These are phyloP conservation scores for Rachycentron canadum DNA, from an alignment of 2,797 vertebrate species.

Conservation along the genomic window DNA sequence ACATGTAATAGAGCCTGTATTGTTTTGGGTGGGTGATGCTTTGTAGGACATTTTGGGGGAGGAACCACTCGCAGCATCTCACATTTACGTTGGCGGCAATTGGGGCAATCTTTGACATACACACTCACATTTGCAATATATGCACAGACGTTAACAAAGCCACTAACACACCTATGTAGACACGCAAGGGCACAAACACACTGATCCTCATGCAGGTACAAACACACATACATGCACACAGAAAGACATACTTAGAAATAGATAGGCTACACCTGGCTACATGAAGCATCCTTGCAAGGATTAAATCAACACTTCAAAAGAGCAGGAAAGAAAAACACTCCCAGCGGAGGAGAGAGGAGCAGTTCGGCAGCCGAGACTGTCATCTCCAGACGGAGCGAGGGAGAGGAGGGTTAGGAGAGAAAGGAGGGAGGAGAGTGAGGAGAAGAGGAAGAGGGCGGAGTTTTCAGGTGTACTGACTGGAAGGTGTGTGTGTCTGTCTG, in stretches of 20 bases:
- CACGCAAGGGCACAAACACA: slow-evolving; percentile 51
- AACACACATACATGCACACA: slow-evolving; percentile 54
- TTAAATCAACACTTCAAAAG: slow-evolving; percentile 89
- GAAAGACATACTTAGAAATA: slow-evolving; percentile 70
- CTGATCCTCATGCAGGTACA: slow-evolving; percentile 38
- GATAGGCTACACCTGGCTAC: slow-evolving; percentile 82
- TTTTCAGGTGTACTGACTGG: slow-evolving; percentile 74
- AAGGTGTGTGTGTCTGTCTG: slow-evolving; percentile 46
- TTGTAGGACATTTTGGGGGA: slow-evolving; percentile 82
- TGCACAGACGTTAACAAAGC: slow-evolving; percentile 68
- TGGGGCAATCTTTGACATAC: slow-evolving; percentile 80
- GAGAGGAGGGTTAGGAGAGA: slow-evolving; percentile 54
- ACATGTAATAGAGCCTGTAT: slow-evolving; percentile 63
- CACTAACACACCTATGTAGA: slow-evolving; percentile 52
- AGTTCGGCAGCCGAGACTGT: slow-evolving; percentile 79
- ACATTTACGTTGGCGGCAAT: slow-evolving; percentile 73
- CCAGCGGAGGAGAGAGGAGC: slow-evolving; percentile 80
- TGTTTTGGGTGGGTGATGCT: slow-evolving; percentile 80
- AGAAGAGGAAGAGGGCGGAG: slow-evolving; percentile 70
- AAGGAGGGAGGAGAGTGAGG: slow-evolving; percentile 55
- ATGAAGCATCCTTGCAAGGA: slow-evolving; percentile 81
- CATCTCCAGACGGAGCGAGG: slow-evolving; percentile 75
- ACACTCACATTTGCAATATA: slow-evolving; percentile 61
- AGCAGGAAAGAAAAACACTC: slow-evolving; percentile 84
- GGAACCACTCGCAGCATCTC: slow-evolving; percentile 72